Base-by-base conservation (phyloP, 2,888 invertebrate species). In the Hypselothyrea guttata region DNA sequence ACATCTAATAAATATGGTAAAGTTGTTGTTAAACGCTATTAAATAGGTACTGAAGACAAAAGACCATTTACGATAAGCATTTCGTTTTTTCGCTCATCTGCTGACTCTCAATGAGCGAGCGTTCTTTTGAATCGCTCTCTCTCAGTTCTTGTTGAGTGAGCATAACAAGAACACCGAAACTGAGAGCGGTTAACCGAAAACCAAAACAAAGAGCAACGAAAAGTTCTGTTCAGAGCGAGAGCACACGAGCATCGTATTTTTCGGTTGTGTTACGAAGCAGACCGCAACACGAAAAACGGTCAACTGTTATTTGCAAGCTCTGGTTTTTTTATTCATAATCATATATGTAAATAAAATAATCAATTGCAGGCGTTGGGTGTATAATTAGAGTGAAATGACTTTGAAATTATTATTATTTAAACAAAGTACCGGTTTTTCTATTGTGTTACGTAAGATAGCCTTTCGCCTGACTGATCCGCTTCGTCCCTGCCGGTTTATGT, bases 121-220 rank as follows among this genome's bases (percentile, higher is more conserved):
- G 15, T 35, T 35, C 15, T 13, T 5, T 35, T 35, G 15, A 13
- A 13, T 35, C 34, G 13, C 34, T 35, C 34, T 35, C 34, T 35
- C 27, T 27, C 12, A 35, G 34, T 35, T 35, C 12, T 15, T 35
- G 34, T 35, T 35, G 34, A 35, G 34, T 35, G 34, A 35, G 34
- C 34, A 35, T 35, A 13, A 35, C 7, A 35, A 35, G 34, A 35
- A 35, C 34, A 12, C 12, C 34, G 34, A 12, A 13, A 35, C 34
- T 12, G 7, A 35, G 34, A 35, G 8, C 34, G 12, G 12, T 13
- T 7, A 13, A 35, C 34, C 13, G 2, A 35, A 35, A 35, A 35
- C 34, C 34, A 31, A 31, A 31, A 11, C 31, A 31, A 31, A 31
- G 4, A 31, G 31, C n/a, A 31, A 31, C 31, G 31, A 31, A 31